Base-by-base conservation (phyloP, 2,113 vertebrate genomes). In the Pseudorasbora parva region DNA sequence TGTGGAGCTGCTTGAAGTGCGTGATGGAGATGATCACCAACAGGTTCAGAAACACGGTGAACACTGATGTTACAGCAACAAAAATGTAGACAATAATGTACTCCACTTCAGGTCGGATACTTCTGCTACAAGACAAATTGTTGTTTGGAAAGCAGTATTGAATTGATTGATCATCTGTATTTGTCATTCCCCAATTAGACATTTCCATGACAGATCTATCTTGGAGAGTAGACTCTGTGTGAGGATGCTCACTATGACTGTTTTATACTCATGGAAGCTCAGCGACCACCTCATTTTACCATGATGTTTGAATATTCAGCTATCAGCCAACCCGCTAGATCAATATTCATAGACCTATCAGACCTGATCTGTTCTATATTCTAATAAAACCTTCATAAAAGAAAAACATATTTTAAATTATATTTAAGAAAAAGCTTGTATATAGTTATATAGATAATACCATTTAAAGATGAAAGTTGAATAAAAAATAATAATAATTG, bases 1-100 rank as follows among this genome's bases (percentile, higher is more conserved):
- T 92, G 79, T 93, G 92, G 27, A 94, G 93, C 88, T 94, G 92
- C 88, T 91, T 94, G 89, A 27, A 94, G 76, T 93, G 91, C 17
- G 91, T 88, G 62, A 88, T 87, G n/a, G 86, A 86, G 81, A 85
- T 81, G 60, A 87, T 86, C 41, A 90, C 84, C 47, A 89, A 69
- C 81, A 88, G 41, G 78, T 90, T 88, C 21, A 87, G 80, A 56
- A 82, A 47, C 66, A 87, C 86, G 0, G 83, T 87, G 47, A 19
- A 41, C 10, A 85, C 17, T 3, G 73, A 76, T 30, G 21, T 15
- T 14, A 51, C 27, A 33, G 62, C 27, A 8, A 64, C 3, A 4
- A 68, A 68, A 68, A 68, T 2, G 19, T 68, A 68, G 17, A 68
- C 64, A 68, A 5, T 10, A 21, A 68, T 68, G 17, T 68, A 11